Base-by-base conservation (phyloP, 2,888 invertebrate genomes). In the Rhaphigaster nebulosa region DNA sequence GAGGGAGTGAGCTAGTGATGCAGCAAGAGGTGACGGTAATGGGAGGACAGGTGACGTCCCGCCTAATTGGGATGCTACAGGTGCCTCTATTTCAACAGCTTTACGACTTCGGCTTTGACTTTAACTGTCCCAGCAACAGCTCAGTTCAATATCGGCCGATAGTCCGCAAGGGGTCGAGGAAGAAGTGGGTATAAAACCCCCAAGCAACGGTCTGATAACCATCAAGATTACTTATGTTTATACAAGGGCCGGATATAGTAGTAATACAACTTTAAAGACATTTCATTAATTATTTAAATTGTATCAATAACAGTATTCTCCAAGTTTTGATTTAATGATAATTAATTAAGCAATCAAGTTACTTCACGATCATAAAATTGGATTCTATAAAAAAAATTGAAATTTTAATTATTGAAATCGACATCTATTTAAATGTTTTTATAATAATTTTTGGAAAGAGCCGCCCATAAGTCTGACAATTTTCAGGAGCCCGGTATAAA, bases 41-140 rank as follows among this genome's bases (percentile, higher is more conserved):
- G 13, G 29, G 1, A 8, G 70, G 70, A 20, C 70, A 76, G 70
- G 70, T 76, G 70, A 76, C 34, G 6, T 10, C 34, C 8, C 34
- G 38, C 20, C 70, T 76, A 76, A 76, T 76, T 76, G 70, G 70
- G 34, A 2, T 23, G 10, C 20, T 76, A 76, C 70, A 76, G 34
- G 34, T 76, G 70, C 38, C 38, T 20, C 70, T 23, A 76, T 76
- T 76, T 38, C 38, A 76, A 76, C 6, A 76, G 70, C 70, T 76
- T 76, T 76, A 76, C 70, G 70, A 76, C 38, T 29, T 4, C 6
- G 38, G 70, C 70, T 38, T 23, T 76, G 70, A 76, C 70, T 76
- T 76, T 76, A 76, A 76, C 38, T 76, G 70, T 38, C 70, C 38
- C 70, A 38, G 70, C 34, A 20, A 76, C 70, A 76, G 34, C 70